A percentile compares a stretch with the other conserved stretches of the same genome.
phyloP scores from a whole-genome alignment of 2,797 vertebrate genomes.

The Syndactyla subalaris region DNA sequence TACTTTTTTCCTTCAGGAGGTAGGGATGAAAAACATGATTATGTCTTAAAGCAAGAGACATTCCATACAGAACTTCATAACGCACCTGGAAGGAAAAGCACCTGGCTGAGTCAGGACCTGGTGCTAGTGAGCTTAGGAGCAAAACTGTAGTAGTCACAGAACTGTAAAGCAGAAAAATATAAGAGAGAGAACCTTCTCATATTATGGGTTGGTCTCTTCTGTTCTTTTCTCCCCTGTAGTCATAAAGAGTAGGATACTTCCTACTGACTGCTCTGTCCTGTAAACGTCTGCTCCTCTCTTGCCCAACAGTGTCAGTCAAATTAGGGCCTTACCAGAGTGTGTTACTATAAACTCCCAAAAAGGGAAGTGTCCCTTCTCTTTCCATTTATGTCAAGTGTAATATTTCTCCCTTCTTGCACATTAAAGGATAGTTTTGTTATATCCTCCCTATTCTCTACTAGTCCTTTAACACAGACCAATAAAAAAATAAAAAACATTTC shows the following conservation, averaged over 20 bases:
- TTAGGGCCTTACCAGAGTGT: neutral
- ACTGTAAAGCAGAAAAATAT: neutral
- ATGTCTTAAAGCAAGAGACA: neutral
- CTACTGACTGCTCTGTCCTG: neutral
- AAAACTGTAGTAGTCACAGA: neutral
- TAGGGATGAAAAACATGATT: neutral
- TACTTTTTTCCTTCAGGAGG: neutral
- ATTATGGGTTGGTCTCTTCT: neutral
- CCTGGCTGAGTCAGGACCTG: fast-evolving
- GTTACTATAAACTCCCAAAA: neutral
- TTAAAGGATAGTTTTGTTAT: neutral
- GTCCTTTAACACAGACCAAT: neutral
- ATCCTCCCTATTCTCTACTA: neutral
- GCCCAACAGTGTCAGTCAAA: neutral
- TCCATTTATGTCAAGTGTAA: neutral
- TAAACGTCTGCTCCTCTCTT: neutral
- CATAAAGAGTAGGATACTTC: neutral
- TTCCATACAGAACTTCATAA: neutral
- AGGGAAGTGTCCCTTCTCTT: neutral
- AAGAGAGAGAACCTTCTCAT: neutral
- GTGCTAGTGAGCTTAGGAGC: neutral
- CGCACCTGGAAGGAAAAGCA: neutral
- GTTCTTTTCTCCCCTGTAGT: neutral
- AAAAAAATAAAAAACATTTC: neutral
- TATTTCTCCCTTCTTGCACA: neutral